Evolutionary conservation across 2,888 invertebrate species (phyloP).

Genomic region (Plagodis dolabraria): DNA sequence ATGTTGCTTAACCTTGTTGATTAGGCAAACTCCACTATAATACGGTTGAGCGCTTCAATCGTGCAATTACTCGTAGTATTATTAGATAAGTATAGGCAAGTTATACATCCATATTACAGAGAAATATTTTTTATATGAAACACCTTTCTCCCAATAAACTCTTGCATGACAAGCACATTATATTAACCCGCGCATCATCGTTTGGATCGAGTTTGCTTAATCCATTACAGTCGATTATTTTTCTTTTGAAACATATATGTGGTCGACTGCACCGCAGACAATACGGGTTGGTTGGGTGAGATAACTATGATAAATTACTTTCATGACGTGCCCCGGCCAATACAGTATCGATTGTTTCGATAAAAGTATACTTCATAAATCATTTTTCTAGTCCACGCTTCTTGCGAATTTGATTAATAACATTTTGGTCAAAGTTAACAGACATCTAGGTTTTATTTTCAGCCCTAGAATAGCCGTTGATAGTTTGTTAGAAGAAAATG

Average conservation of each 20-base stretch:
- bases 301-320: constrained; percentile 74
- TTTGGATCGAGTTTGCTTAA: constrained; percentile 27
- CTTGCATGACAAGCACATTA: constrained; percentile 11
- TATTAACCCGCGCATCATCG: constrained; percentile 11
- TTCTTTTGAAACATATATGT: constrained; percentile 39
- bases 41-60: neutral
- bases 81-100: too few species aligned
- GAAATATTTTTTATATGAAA: neutral
- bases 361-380: constrained; percentile 63
- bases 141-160: constrained; percentile 1
- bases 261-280: constrained; percentile 54
- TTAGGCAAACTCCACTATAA: too few species aligned
- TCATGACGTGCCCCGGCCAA: constrained; percentile 61
- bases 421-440: constrained; percentile 27
- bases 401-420: constrained; percentile 42
- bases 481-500: neutral
- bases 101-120: too few species aligned
- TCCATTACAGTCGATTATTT: constrained; percentile 36
- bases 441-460: constrained; percentile 33
- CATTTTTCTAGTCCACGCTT: constrained; percentile 42
- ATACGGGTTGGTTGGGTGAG: constrained; percentile 61
- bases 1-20: too few species aligned
- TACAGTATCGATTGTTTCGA: constrained; percentile 66
- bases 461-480: constrained; percentile 3
- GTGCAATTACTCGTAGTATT: neutral